These are phyloP conservation scores for Leguminivora glycinivorella DNA, from an alignment of 1,140 invertebrate genomes.

Conservation along the genomic window DNA sequence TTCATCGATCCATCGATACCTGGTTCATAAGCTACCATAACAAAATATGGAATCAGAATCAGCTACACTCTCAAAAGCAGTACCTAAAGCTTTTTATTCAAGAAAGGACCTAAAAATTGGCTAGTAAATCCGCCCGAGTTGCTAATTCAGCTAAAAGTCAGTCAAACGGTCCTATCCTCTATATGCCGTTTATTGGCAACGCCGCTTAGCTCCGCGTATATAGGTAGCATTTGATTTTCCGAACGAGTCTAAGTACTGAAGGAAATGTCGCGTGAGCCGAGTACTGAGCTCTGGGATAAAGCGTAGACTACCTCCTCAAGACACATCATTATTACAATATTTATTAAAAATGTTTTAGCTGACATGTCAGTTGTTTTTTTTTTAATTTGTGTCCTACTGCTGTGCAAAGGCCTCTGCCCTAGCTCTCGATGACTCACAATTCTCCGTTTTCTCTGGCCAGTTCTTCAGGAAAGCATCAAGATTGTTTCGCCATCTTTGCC, in stretches of 20 bases:
- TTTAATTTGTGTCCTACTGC: too few relatives aligned
- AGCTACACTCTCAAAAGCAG: slow-evolving; percentile 28
- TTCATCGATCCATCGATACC: too few relatives aligned
- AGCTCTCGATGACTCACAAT: too few relatives aligned
- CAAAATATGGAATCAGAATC: too few relatives aligned
- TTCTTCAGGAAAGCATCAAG: too few relatives aligned
- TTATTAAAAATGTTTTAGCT: too few relatives aligned
- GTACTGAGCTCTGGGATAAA: slow-evolving; percentile 20
- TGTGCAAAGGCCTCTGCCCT: too few relatives aligned
- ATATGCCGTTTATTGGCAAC: slow-evolving; percentile 38
- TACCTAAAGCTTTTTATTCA: slow-evolving; percentile 29
- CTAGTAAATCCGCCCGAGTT: slow-evolving; percentile 31
- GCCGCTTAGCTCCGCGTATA: slow-evolving; percentile 51
- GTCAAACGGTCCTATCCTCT: slow-evolving; percentile 30
- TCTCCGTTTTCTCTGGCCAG: too few relatives aligned
- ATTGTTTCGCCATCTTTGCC: too few relatives aligned
- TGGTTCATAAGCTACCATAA: too few relatives aligned
- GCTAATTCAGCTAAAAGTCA: slow-evolving; percentile 8
- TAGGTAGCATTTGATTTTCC: slow-evolving; percentile 62
- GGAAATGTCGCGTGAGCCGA: slow-evolving; percentile 58
- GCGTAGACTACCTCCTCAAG: not conserved
- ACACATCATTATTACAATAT: not conserved
- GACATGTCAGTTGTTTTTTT: too few relatives aligned
- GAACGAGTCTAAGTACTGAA: slow-evolving; percentile 50
- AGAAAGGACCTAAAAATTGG: not conserved